Base-by-base conservation (phyloP, 2,113 vertebrate genomes). In the Pagrus major region DNA sequence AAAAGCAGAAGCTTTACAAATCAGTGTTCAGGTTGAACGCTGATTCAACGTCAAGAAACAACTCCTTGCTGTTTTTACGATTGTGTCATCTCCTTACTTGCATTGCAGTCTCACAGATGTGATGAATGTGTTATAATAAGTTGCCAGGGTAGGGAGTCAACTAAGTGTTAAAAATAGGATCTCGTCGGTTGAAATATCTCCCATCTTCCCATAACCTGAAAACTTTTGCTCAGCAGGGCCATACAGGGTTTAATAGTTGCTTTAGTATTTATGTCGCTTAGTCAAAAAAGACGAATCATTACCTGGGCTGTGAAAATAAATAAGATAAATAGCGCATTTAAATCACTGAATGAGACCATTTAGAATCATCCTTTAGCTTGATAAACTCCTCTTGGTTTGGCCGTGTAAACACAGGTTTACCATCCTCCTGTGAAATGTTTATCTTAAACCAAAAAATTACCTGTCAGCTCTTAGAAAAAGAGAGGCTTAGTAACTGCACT, bases 371-470 rank as follows among this genome's bases (percentile, higher is more conserved):
- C 66, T 16, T 37, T 35, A 27, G 12, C 41, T 76, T 76, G 41
- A 72, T 78, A 42, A 58, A 78, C 74, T 52, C 44, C 56, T 56
- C 55, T 33, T 20, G 27, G 27, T 76, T 65, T 9, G 33, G 21
- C 56, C 37, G 61, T 47, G 29, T 61, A 63, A 85, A 73, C 6
- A 5, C 59, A 58, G 25, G 29, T 68, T 61, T 61, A 56, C 49
- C 63, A 29, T 64, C 49, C 25, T 14, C 16, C 14, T 20, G 9
- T 60, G 65, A 47, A 65, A 61, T 49, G 35, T 77, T 85, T 9
- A 46, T 78, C 67, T 80, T 76, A 10, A 49, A 59, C 69, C 47
- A 52, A 29, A 83, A 80, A 84, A 69, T 73, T 1, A 83, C 71
- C 79, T 65, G 78, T 78, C 46, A 29, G 58, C 9, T 3, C 27